Conservation (phyloP, 2,113 vertebrate genomes). For the Tangachromis dhanisi region DNA sequence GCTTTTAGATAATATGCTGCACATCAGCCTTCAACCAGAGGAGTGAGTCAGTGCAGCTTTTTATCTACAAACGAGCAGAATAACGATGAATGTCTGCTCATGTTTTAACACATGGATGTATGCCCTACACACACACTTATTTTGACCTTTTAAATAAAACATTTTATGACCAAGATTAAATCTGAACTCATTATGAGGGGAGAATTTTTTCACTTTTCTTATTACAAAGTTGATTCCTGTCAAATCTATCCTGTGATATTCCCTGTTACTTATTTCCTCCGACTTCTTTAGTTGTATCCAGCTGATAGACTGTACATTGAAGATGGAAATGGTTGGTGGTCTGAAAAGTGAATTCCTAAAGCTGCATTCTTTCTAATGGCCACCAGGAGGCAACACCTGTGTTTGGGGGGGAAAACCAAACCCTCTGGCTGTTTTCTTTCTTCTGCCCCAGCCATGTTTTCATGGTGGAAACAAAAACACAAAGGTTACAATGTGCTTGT, state of each 20-base stretch:
- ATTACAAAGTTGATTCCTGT: neutral
- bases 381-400: neutral
- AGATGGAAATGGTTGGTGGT: neutral
- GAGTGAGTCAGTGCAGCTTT: neutral
- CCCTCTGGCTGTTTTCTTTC: neutral
- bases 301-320: neutral
- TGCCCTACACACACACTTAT: neutral
- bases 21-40: neutral
- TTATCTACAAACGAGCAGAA: neutral
- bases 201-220: neutral
- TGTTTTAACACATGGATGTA: neutral
- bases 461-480: neutral
- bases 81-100: fast-evolving
- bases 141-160: neutral
- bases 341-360: neutral
- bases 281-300: fast-evolving
- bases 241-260: neutral
- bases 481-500: neutral
- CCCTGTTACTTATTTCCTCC: fast-evolving
- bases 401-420: neutral
- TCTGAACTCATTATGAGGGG: neutral
- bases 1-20: neutral
- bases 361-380: neutral
- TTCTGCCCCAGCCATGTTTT: neutral
- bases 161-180: neutral